Evolutionary conservation across 2,888 invertebrate species (phyloP).

Genomic region (Acrobasis repandana): DNA sequence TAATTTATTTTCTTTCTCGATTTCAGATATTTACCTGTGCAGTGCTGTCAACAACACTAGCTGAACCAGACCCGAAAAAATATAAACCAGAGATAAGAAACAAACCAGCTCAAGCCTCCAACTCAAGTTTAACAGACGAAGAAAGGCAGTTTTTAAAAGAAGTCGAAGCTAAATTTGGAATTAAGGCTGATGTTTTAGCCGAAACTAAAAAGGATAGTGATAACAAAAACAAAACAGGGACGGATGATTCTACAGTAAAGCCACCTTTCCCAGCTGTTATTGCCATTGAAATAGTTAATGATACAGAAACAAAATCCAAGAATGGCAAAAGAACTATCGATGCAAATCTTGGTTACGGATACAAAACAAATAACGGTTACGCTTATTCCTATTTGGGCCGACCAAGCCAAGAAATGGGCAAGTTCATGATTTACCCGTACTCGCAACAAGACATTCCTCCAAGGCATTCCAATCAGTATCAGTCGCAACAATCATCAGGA

Average conservation of each 20-base stretch:
- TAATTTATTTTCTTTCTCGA: slow-evolving; percentile 35
- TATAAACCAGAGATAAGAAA: slow-evolving; percentile 59
- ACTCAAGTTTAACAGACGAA: slow-evolving; percentile 62
- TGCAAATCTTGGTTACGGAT: slow-evolving; percentile 87
- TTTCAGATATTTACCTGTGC: slow-evolving; percentile 69
- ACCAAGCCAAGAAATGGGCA: slow-evolving; percentile 71
- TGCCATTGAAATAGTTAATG: slow-evolving; percentile 84
- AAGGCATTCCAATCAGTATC: slow-evolving; percentile 33
- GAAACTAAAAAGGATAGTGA: slow-evolving; percentile 45
- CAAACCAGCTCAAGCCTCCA: slow-evolving; percentile 48
- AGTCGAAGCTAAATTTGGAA: slow-evolving; percentile 75
- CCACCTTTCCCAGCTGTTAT: slow-evolving; percentile 79
- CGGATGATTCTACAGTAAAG: slow-evolving; percentile 31
- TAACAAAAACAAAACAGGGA: slow-evolving; percentile 31
- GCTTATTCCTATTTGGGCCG: slow-evolving; percentile 78
- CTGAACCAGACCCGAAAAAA: slow-evolving; percentile 73
- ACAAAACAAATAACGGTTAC: slow-evolving; percentile 78
- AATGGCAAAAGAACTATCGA: slow-evolving; percentile 88
- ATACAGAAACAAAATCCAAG: slow-evolving; percentile 67
- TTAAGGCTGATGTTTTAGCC: slow-evolving; percentile 56
- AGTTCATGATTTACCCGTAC: slow-evolving; percentile 87
- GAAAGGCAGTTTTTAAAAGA: slow-evolving; percentile 74
- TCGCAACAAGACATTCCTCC: slow-evolving; percentile 86
- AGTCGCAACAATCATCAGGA: slow-evolving; percentile 40
- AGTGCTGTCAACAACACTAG: slow-evolving; percentile 46